A percentile compares a stretch with the other conserved stretches of the same genome.
These are phyloP conservation scores for Globicephala melas DNA, from an alignment of 2,113 vertebrate genomes.

Conservation along the genomic window DNA sequence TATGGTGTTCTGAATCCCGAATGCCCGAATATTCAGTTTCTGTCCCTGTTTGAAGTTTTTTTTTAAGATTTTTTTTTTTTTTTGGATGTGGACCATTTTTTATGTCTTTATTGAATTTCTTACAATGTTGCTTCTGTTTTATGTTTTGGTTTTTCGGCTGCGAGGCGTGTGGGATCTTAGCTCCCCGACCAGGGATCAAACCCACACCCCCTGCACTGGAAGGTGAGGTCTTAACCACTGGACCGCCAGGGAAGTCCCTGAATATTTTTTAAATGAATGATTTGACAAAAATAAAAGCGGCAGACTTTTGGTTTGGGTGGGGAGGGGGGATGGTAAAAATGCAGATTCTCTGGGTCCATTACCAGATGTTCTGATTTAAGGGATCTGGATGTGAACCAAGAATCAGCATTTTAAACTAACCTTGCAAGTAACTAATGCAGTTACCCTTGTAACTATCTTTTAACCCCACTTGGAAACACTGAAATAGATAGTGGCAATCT, in stretches of 20 bases:
- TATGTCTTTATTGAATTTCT: too few species aligned
- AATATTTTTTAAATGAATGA: neutral
- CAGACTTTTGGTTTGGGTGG: neutral
- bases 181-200: too few species aligned
- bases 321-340: neutral
- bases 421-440: neutral
- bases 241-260: neutral
- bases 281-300: neutral
- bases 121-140: too few species aligned
- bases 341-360: neutral
- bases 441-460: neutral
- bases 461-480: neutral
- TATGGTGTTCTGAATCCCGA: neutral
- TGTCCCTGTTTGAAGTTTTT: neutral
- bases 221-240: too few species aligned
- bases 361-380: neutral
- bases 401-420: conserved; percentile 31
- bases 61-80: too few species aligned
- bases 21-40: neutral
- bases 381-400: neutral
- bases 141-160: too few species aligned
- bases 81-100: too few species aligned
- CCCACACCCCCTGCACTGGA: too few species aligned
- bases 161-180: too few species aligned
- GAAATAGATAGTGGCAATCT: neutral